A percentile compares a stretch with the other conserved stretches of the same genome.
These are phyloP conservation scores for Heliconius erato DNA, from an alignment of 2,888 invertebrate species.

Conservation along the genomic window DNA sequence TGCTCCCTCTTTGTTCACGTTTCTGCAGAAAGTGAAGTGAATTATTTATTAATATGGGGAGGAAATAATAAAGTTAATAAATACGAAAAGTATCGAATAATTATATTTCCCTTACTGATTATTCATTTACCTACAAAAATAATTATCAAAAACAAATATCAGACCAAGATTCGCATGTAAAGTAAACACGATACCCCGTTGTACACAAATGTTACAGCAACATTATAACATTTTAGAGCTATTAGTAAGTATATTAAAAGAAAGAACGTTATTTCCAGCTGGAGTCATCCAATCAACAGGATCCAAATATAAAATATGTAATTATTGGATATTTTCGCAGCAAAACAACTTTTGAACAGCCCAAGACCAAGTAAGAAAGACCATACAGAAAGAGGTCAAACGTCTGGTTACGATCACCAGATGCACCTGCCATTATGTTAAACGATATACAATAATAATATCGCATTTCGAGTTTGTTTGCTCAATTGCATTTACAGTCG, in stretches of 20 bases:
- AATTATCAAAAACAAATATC: not conserved
- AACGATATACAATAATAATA: constrained; percentile 23
- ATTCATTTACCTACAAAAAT: not conserved
- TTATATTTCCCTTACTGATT: too few relatives aligned
- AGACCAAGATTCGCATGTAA: too few relatives aligned
- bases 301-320: not conserved
- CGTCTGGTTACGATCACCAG: constrained; percentile 39
- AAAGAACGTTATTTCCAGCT: not conserved
- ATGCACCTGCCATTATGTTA: constrained; percentile 38
- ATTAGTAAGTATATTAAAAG: constrained; percentile 16
- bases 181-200: not conserved
- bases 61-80: too few relatives aligned
- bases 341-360: constrained; percentile 6
- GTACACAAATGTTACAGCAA: not conserved
- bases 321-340: not conserved
- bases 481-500: constrained; percentile 31
- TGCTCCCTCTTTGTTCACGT: too few relatives aligned
- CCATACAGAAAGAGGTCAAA: constrained; percentile 39
- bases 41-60: too few relatives aligned
- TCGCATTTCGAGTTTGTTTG: constrained; percentile 33
- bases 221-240: not conserved
- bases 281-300: not conserved
- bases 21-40: too few relatives aligned
- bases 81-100: too few relatives aligned
- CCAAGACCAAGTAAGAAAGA: not conserved